Evolutionary conservation across 2,113 vertebrate genomes (phyloP).

Genomic region (Galbula dea): DNA sequence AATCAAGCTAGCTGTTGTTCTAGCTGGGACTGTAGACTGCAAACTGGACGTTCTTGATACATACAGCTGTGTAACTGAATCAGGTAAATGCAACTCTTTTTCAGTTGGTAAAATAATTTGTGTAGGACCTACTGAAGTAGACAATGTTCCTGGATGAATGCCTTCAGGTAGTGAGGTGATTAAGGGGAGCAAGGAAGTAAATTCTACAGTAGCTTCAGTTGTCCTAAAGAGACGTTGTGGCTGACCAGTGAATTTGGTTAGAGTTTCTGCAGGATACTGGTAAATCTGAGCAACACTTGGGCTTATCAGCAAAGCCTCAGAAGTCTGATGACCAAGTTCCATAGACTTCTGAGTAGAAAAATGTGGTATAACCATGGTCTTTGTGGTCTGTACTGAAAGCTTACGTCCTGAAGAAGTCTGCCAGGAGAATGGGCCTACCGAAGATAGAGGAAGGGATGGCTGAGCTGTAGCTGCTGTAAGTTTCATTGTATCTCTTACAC

Average conservation of each 20-base stretch:
- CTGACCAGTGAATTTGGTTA: not conserved
- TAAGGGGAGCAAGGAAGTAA: not conserved
- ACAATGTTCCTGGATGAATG: not conserved
- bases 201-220: not conserved
- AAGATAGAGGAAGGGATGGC: not conserved
- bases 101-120: not conserved
- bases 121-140: not conserved
- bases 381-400: not conserved
- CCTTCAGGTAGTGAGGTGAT: not conserved
- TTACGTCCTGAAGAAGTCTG: conserved; percentile 31
- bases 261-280: not conserved
- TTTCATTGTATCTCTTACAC: not conserved
- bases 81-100: not conserved
- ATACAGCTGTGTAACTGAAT: not conserved
- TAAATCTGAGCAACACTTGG: conserved; percentile 4
- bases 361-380: not conserved
- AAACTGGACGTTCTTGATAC: not conserved
- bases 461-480: not conserved
- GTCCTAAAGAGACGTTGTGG: not conserved
- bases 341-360: not conserved
- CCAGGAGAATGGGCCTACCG: not conserved
- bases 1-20: not conserved
- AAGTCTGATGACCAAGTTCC: conserved; percentile 26
- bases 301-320: conserved; percentile 31
- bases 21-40: not conserved